Evolutionary conservation across 1,140 invertebrate species (phyloP).

Genomic region (Trichogramma pretiosum): DNA sequence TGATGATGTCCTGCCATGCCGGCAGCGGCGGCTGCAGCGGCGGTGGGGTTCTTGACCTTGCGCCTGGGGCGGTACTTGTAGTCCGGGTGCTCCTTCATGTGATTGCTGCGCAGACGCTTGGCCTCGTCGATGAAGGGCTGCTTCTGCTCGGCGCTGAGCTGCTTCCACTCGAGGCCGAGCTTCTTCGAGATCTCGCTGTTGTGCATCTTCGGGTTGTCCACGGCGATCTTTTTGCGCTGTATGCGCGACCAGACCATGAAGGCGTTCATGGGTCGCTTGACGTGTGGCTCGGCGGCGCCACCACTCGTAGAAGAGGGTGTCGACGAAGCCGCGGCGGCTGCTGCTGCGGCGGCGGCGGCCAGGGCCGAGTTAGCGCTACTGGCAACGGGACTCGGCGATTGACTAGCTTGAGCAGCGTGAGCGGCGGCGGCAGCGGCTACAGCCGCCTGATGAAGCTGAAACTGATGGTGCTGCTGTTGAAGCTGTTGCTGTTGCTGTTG

Average conservation of each 20-base stretch:
- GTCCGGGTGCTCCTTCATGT: conserved; percentile 98
- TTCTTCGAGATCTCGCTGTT: conserved; percentile 97
- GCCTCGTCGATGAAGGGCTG: conserved; percentile 98
- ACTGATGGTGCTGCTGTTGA: conserved; percentile 7
- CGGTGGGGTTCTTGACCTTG: conserved; percentile 76
- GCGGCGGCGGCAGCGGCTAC: conserved; percentile 11
- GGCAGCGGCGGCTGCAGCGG: no score
- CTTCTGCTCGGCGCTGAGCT: conserved; percentile 86
- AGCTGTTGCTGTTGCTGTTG: conserved; percentile 38
- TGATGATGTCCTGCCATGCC: conserved; percentile 34
- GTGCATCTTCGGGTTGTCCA: conserved; percentile 99
- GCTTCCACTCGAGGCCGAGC: conserved; percentile 97
- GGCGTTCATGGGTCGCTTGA: conserved; percentile 98
- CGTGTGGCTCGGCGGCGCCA: conserved; percentile 50
- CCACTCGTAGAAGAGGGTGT: no score
- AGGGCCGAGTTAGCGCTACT: conserved; percentile 20
- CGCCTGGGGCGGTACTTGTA: conserved; percentile 91
- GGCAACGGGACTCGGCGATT: conserved; percentile 11
- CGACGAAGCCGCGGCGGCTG: conserved; percentile 17
- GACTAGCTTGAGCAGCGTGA: conserved; percentile 11
- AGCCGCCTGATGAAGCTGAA: neutral
- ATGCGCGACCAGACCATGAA: conserved; percentile 99
- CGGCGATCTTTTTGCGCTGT: conserved; percentile 94
- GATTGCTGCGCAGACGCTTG: conserved; percentile 86
- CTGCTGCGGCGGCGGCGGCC: conserved; percentile 19